Base-by-base conservation (phyloP, 53 echinoderm and acorn worm genomes). In the Patiria pectinifera region DNA sequence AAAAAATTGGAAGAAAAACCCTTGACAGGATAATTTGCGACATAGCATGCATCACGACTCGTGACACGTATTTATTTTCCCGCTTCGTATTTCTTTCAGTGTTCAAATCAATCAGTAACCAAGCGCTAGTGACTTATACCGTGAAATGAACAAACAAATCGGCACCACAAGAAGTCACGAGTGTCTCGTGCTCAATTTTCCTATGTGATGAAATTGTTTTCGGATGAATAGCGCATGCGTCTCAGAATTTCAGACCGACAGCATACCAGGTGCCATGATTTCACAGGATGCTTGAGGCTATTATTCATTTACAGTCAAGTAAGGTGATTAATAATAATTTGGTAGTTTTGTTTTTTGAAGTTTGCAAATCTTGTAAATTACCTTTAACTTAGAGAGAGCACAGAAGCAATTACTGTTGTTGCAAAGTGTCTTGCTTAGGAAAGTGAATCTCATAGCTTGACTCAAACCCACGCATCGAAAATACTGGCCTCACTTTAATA, bases 61-160 rank as follows among this genome's bases (percentile, higher is more conserved):
- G 25, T 59, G 59, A 83, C 83, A 10, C 12, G 25, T 22, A 44
- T 62, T 83, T 83, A 83, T 6, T 83, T 83, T 16, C 26, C 83
- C 59, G 22, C 83, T 35, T 35, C 18, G 22, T 83, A 62, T 24
- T 16, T 83, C 83, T 10, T 83, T 83, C 18, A 61, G 35, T 83
- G 61, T 25, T 62, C 35, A 4, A 80, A 46, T 80, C 83, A 4
- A 59, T 25, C 24, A 23, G 62, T 59, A 58, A 25, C 23, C 15
- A 14, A 49, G 13, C 35, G 6, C n/a, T n/a, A 26, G 9, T 25
- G 23, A 5, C 14, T n/a, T 11, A 82, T 14, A 12, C 18, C 48
- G 21, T 82, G 49, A 53, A 21, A n/a, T 1, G 35, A 45, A 14
- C 44, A 13, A 45, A 53, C 53, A 5, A 35, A 35, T 35, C 8